These are phyloP conservation scores for Dusona sp. DNA, from an alignment of 2,888 invertebrate species.

Conservation along the genomic window DNA sequence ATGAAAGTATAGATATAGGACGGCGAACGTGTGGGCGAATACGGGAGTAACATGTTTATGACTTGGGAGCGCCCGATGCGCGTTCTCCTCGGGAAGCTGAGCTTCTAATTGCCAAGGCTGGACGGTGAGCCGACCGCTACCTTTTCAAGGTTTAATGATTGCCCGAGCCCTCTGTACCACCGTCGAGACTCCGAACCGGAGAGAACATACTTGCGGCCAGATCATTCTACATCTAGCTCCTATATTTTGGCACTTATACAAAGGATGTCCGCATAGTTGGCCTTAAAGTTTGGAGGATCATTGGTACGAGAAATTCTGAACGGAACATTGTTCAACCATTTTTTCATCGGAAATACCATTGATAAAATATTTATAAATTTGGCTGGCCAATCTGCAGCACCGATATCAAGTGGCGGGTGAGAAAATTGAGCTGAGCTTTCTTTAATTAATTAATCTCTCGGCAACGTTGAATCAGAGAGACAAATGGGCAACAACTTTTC, in stretches of 20 bases:
- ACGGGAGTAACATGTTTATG: slow-evolving; percentile 72
- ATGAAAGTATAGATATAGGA: slow-evolving; percentile 15
- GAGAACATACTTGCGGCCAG: slow-evolving; percentile 4
- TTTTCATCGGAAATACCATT: not conserved
- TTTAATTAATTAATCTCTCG: not conserved
- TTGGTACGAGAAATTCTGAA: not conserved
- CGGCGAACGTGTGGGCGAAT: slow-evolving; percentile 68
- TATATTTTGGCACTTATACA: not conserved
- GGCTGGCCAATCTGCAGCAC: not conserved
- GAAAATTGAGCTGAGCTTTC: not conserved
- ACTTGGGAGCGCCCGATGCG: slow-evolving; percentile 72
- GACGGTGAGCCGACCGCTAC: slow-evolving; percentile 61
- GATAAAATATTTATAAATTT: not conserved
- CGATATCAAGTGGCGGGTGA: not conserved
- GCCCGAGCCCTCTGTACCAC: slow-evolving; percentile 61
- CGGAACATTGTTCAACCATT: too few species aligned
- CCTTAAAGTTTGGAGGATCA: not conserved
- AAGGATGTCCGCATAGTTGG: not conserved
- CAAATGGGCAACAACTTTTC: not conserved
- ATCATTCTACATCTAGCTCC: slow-evolving; percentile 3
- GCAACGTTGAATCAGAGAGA: not conserved
- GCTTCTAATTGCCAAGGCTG: slow-evolving; percentile 75
- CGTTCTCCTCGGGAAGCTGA: slow-evolving; percentile 56
- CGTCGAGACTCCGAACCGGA: not conserved
- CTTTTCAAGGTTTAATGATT: slow-evolving; percentile 67